phyloP scores from a whole-genome alignment of 2,113 vertebrate genomes.

The Alexandromys fortis region DNA sequence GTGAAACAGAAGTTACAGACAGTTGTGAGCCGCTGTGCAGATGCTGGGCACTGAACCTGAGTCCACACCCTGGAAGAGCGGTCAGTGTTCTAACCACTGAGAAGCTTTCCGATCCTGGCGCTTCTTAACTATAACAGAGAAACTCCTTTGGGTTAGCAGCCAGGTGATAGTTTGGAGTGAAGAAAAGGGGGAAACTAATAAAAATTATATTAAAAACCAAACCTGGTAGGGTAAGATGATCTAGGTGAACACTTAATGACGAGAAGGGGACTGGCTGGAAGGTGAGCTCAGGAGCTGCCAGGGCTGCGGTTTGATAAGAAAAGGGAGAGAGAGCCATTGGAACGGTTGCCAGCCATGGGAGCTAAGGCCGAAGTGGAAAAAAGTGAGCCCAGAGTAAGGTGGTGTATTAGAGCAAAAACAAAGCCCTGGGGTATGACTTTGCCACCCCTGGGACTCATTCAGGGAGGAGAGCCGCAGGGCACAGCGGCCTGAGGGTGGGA shows the following conservation, averaged over 20 bases:
- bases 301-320: background rate
- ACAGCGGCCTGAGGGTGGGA: background rate
- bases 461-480: background rate
- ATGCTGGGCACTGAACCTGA: background rate
- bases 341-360: background rate
- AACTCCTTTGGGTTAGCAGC: background rate
- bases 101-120: background rate
- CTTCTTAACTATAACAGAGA: background rate
- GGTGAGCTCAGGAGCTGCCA: background rate
- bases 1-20: background rate
- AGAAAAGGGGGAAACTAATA: background rate
- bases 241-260: background rate
- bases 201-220: background rate
- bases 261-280: background rate
- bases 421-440: background rate
- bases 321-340: background rate
- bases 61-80: background rate
- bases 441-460: background rate
- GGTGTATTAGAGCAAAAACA: background rate
- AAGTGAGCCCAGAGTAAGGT: background rate
- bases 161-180: background rate
- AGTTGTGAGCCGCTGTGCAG: background rate
- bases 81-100: background rate
- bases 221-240: background rate
- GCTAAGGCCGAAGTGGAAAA: background rate